A percentile compares a stretch with the other conserved stretches of the same genome.
Conservation (phyloP, 1,140 invertebrate genomes). For the Drosophila santomea region DNA sequence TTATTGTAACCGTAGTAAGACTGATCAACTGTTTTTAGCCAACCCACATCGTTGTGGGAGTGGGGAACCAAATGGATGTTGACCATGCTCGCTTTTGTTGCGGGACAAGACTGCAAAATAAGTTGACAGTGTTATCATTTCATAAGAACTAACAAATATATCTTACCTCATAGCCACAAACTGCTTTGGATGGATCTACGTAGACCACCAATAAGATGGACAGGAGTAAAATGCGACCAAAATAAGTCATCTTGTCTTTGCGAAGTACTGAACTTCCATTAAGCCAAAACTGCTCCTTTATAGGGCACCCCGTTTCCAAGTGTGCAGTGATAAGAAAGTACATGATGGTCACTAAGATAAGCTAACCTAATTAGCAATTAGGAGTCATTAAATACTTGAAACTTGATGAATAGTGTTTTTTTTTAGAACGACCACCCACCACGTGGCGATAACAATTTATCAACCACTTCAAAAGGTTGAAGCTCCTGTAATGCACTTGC, state of each 20-base stretch:
- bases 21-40: constrained; percentile 96
- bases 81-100: constrained; percentile 86
- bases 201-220: constrained; percentile 23
- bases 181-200: constrained; percentile 4
- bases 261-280: constrained; percentile 9
- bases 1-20: constrained; percentile 93
- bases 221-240: constrained; percentile 10
- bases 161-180: constrained; percentile 61
- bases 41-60: constrained; percentile 96
- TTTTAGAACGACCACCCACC: background rate
- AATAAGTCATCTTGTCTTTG: constrained; percentile 15
- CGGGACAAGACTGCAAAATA: constrained; percentile 86
- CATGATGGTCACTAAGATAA: constrained; percentile 12
- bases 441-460: background rate
- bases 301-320: constrained; percentile 6
- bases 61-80: constrained; percentile 94
- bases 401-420: background rate
- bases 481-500: constrained; percentile 2
- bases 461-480: background rate
- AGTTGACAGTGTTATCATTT: too few species aligned
- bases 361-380: background rate
- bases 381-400: background rate
- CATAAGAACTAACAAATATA: background rate
- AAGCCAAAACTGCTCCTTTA: constrained; percentile 14
- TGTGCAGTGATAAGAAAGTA: constrained; percentile 12